Evolutionary conservation across 2,797 vertebrate genomes (phyloP), one percentile per base, ranked within the genome.

Genomic region (Clamator glandarius): DNA sequence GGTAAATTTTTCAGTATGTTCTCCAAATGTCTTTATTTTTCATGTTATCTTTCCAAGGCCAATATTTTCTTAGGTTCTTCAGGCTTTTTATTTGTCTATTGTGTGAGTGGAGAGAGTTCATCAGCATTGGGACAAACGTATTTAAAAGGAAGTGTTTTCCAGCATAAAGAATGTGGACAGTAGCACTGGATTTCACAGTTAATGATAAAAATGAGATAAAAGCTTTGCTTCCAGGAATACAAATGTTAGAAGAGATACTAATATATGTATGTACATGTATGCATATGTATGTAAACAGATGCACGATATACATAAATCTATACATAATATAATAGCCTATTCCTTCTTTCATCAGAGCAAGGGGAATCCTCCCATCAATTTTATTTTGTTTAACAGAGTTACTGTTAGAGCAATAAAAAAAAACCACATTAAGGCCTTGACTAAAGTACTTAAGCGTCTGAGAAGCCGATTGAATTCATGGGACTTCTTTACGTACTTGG

Each of bases 1-100:
- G 59, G 87, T 90, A 94, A 95, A 88, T 88, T 57, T 90, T 91
- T 88, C 87, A 90, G 52, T 59, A 76, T 57, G 51, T 73, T 96
- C 35, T 44, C 31, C 70, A 81, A 81, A 15, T 72, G 29, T 31
- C 26, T 80, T 69, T 50, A 48, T 42, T 72, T 84, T 58, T 68
- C 73, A 48, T 81, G 87, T 80, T 68, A 35, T 66, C 50, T 80
- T 62, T 78, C 54, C 63, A 86, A 73, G 63, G 48, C 55, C 15
- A 62, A n/a, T 89, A 73, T 52, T 84, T 23, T 78, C 19, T 90
- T 25, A n/a, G 28, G 19, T 92, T 84, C 74, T 73, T 86, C 46
- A 62, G 23, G 8, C 3, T 88, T 92, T 91, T 77, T 70, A 51
- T 91, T 78, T 86, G 12, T 62, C 42, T 84, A 1, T 29, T 84